Evolutionary conservation across 1,140 invertebrate genomes (phyloP).

Genomic region (Meloidogyne exigua): DNA sequence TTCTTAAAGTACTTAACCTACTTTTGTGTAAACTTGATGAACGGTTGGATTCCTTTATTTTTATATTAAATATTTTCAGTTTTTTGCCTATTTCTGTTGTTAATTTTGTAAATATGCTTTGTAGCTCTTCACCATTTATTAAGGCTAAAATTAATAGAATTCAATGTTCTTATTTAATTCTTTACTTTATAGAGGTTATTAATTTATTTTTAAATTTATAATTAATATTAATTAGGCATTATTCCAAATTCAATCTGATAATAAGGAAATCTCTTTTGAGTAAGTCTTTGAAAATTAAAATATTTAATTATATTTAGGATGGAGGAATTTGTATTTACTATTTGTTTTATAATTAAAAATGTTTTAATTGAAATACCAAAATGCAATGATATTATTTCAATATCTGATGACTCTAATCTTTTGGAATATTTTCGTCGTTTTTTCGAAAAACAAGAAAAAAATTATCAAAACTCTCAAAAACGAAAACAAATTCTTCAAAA

Average conservation of each 20-base stretch:
- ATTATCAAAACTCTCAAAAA: neutral
- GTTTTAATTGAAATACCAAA: neutral
- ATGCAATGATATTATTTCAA: neutral
- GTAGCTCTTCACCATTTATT: neutral
- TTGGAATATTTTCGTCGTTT: neutral
- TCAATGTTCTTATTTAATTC: neutral
- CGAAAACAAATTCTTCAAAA: slow-evolving; percentile 1
- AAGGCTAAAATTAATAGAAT: neutral
- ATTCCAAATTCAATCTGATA: neutral
- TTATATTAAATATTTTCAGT: neutral
- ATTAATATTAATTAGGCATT: neutral
- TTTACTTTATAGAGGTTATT: neutral
- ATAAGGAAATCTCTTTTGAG: neutral
- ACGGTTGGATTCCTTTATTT: neutral
- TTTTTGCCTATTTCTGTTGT: neutral
- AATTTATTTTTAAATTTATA: neutral
- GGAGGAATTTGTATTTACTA: neutral
- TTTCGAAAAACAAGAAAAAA: neutral
- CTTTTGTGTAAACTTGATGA: neutral
- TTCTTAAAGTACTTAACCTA: neutral
- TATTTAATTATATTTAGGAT: neutral
- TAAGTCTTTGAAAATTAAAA: neutral
- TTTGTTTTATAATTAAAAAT: neutral
- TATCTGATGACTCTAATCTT: neutral
- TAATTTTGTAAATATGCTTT: neutral